Conservation (phyloP, 2,888 invertebrate genomes). For the Ectropis crepuscularia region DNA sequence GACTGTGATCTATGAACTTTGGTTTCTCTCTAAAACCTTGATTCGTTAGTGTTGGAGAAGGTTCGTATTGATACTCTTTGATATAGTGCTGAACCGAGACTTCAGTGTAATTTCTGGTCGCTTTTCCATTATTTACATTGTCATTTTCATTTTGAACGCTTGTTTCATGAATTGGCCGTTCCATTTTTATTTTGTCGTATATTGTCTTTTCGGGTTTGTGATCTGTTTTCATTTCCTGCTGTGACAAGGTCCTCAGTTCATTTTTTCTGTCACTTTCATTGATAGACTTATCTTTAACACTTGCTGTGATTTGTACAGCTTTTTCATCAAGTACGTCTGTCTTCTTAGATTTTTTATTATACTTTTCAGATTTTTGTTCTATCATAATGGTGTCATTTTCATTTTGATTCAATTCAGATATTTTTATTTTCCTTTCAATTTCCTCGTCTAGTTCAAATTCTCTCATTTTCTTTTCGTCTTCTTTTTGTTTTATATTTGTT, state of each 20-base stretch:
- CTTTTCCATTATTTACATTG: no score
- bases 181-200: no score
- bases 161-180: no score
- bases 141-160: no score
- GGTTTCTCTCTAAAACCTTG: constrained; percentile 46
- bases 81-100: constrained; percentile 47
- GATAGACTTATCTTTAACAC: not conserved
- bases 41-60: constrained; percentile 34
- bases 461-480: not conserved
- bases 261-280: no score
- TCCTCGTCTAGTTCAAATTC: constrained; percentile 21
- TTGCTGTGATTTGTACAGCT: constrained; percentile 6
- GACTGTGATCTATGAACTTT: constrained; percentile 59
- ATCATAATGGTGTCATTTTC: constrained; percentile 22
- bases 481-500: constrained; percentile 22
- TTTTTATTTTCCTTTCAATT: constrained; percentile 27
- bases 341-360: not conserved
- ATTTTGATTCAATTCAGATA: constrained; percentile 18
- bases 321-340: no score
- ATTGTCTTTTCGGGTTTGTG: no score
- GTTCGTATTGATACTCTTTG: constrained; percentile 59
- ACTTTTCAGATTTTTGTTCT: not conserved
- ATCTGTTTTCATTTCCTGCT: no score
- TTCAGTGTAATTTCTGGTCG: not conserved
- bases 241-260: no score